phyloP scores from a whole-genome alignment of 2,888 invertebrate genomes.

The Harmothoe impar region DNA sequence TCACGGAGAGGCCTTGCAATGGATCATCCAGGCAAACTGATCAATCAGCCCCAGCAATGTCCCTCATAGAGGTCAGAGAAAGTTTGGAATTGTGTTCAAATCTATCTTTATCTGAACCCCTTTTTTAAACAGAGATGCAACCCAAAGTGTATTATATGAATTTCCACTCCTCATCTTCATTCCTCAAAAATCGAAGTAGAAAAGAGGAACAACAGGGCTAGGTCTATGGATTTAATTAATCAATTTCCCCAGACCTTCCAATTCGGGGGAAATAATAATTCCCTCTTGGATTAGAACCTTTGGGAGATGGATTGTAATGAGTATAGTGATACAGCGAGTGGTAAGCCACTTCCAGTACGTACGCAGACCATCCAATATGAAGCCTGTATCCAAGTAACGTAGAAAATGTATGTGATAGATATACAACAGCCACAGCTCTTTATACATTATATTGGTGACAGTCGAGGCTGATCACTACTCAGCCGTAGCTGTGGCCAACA shows the following conservation, averaged over 20 bases:
- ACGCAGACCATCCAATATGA: no score
- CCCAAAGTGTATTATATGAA: no score
- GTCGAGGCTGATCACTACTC: no score
- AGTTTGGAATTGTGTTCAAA: background rate
- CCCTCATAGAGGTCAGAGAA: background rate
- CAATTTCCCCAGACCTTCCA: background rate
- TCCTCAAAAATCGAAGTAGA: background rate
- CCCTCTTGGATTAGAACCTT: background rate
- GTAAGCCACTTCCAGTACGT: no score
- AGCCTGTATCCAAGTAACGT: no score
- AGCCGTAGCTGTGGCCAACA: no score
- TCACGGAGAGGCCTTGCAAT: background rate
- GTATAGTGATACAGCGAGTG: background rate
- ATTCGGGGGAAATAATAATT: background rate
- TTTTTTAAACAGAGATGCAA: no score
- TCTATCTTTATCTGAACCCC: no score
- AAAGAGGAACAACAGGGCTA: background rate
- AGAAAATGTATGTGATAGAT: no score
- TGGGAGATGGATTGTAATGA: background rate
- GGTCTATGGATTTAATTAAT: slow-evolving; percentile 24
- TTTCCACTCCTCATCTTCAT: no score
- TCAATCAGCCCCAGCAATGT: background rate
- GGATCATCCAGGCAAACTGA: slow-evolving; percentile 23
- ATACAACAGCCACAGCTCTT: no score
- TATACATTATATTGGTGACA: no score